Evolutionary conservation across 1,140 invertebrate genomes (phyloP).

Genomic region (Spodoptera frugiperda): DNA sequence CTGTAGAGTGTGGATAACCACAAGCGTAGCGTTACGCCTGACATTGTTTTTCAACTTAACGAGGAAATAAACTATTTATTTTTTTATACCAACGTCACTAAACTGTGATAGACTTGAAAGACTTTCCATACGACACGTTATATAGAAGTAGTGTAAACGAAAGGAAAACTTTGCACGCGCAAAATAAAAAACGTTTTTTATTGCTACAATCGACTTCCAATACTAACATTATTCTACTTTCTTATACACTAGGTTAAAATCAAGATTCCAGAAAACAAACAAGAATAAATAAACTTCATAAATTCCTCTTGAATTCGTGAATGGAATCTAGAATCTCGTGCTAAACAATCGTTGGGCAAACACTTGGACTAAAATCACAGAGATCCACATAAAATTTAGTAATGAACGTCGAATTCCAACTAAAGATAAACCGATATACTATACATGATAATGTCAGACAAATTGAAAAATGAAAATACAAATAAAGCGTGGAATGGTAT

Average conservation of each 20-base stretch:
- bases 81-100: not conserved
- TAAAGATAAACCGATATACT: not conserved
- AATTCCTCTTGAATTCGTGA: not conserved
- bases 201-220: no score
- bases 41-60: conserved; percentile 10
- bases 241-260: no score
- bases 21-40: conserved; percentile 1
- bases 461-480: conserved; percentile 41
- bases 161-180: no score
- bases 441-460: conserved; percentile 20
- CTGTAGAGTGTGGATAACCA: conserved; percentile 21
- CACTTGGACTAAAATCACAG: no score
- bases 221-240: no score
- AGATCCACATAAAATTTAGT: conserved; percentile 4
- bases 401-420: not conserved
- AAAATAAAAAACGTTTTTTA: no score
- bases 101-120: no score
- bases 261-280: no score
- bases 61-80: conserved; percentile 12
- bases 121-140: no score
- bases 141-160: no score
- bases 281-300: no score
- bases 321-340: not conserved
- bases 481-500: conserved; percentile 26
- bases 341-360: not conserved